Conservation (phyloP, 1,140 invertebrate genomes). For the Scaptomyza hsui region DNA sequence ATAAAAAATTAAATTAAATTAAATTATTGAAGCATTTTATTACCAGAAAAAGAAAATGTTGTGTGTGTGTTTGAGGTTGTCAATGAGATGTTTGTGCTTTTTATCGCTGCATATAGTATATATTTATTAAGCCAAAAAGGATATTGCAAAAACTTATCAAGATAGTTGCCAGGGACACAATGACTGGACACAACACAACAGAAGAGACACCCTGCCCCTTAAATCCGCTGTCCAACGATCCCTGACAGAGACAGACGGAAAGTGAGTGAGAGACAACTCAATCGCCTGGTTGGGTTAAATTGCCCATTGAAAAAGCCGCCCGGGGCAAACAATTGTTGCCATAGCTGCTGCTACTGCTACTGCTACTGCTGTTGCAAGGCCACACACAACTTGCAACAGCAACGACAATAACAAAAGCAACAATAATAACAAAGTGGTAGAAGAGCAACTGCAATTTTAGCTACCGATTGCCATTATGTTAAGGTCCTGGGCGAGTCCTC, state of each 20-base stretch:
- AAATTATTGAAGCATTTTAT: slow-evolving; percentile 77
- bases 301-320: slow-evolving; percentile 73
- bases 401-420: slow-evolving; percentile 21
- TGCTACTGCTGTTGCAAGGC: slow-evolving; percentile 53
- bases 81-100: slow-evolving; percentile 59
- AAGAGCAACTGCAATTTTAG: slow-evolving; percentile 41
- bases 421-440: slow-evolving; percentile 18
- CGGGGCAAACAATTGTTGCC: slow-evolving; percentile 67
- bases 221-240: neutral
- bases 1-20: slow-evolving; percentile 49
- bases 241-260: no score
- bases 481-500: slow-evolving; percentile 35
- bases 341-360: slow-evolving; percentile 26
- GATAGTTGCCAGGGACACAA: slow-evolving; percentile 49
- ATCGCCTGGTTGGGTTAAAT: slow-evolving; percentile 62
- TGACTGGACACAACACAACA: slow-evolving; percentile 5
- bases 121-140: slow-evolving; percentile 65
- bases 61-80: slow-evolving; percentile 12
- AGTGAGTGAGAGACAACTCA: slow-evolving; percentile 69
- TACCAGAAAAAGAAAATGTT: slow-evolving; percentile 4
- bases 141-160: slow-evolving; percentile 70
- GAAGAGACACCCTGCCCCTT: neutral
- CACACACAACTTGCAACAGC: slow-evolving; percentile 44
- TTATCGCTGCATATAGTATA: slow-evolving; percentile 42
- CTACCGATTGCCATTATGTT: slow-evolving; percentile 50